phyloP scores from a whole-genome alignment of 92 coral and sea anemone genomes.

The Meandrina meandrites region DNA sequence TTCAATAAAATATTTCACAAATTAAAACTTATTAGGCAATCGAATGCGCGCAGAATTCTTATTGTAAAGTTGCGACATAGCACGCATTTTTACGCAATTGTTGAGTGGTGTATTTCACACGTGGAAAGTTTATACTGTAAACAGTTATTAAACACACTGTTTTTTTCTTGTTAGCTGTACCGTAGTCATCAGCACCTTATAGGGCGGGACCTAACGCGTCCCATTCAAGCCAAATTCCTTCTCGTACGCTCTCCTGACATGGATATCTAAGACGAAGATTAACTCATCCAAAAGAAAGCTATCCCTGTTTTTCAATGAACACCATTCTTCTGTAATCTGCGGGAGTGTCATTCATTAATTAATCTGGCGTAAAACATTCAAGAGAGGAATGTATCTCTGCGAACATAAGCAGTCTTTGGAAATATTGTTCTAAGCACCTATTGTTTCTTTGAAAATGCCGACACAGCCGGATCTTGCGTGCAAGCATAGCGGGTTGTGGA shows the following conservation, averaged over 20 bases:
- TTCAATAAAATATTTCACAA: background rate
- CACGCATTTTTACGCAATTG: conserved; percentile 13
- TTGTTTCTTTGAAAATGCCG: conserved; percentile 35
- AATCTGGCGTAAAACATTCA: conserved; percentile 32
- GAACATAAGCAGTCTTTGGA: conserved; percentile 8
- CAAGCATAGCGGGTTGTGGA: background rate
- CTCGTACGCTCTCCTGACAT: conserved; percentile 35
- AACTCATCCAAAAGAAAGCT: background rate
- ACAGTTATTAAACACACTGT: conserved; percentile 32
- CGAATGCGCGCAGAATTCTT: background rate
- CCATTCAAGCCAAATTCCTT: conserved; percentile 37
- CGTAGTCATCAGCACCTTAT: conserved; percentile 29
- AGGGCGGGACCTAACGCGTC: conserved; percentile 43
- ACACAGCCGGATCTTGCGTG: background rate
- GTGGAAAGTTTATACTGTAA: conserved; percentile 42
- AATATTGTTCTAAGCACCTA: conserved; percentile 35
- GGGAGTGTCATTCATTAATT: conserved; percentile 25
- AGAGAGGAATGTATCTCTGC: conserved; percentile 10
- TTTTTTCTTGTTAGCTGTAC: conserved; percentile 16
- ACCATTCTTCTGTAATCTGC: conserved; percentile 16
- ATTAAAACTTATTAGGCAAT: background rate
- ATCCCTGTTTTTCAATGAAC: conserved; percentile 7
- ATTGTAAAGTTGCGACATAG: conserved; percentile 7
- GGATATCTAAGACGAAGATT: conserved; percentile 12
- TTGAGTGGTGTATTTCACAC: conserved; percentile 3